A percentile compares a stretch with the other conserved stretches of the same genome.
These are phyloP conservation scores for Onthophagus taurus DNA, from an alignment of 1,140 invertebrate species.

Conservation along the genomic window DNA sequence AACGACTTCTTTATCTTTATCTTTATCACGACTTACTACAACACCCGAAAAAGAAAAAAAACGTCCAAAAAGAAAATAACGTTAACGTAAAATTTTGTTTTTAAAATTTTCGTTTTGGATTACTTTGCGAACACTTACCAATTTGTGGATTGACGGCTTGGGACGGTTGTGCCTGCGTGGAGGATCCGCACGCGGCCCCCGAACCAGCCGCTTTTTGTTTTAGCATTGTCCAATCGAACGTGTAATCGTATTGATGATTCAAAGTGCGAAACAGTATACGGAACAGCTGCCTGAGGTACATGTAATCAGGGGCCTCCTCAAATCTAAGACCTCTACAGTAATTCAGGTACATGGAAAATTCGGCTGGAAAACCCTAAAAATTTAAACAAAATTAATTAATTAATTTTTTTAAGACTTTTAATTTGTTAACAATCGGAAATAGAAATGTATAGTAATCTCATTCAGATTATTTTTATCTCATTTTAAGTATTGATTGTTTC, in stretches of 20 bases:
- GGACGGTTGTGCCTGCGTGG: constrained; percentile 29
- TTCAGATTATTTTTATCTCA: neutral
- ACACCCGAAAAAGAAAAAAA: too few species aligned
- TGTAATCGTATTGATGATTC: constrained; percentile 99
- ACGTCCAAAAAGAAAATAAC: too few species aligned
- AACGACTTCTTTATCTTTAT: too few species aligned
- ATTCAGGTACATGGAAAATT: constrained; percentile 92
- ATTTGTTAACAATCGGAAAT: too few species aligned
- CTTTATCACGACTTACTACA: too few species aligned
- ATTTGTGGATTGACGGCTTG: constrained; percentile 30
- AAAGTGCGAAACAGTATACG: constrained; percentile 97
- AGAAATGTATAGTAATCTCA: too few species aligned
- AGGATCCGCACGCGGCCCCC: constrained; percentile 17
- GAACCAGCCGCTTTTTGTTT: constrained; percentile 67
- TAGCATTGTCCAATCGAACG: constrained; percentile 99
- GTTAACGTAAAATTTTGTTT: too few species aligned
- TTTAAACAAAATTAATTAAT: neutral
- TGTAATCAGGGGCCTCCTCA: constrained; percentile 88
- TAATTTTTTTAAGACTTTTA: too few species aligned
- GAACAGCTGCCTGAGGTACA: constrained; percentile 88
- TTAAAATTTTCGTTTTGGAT: too few species aligned
- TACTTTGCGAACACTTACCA: too few species aligned
- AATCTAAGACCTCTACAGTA: constrained; percentile 85
- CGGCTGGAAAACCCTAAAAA: constrained; percentile 71
- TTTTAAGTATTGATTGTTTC: neutral